Conservation (phyloP, 2,888 invertebrate species). For the Drosophila austrosaltans region DNA sequence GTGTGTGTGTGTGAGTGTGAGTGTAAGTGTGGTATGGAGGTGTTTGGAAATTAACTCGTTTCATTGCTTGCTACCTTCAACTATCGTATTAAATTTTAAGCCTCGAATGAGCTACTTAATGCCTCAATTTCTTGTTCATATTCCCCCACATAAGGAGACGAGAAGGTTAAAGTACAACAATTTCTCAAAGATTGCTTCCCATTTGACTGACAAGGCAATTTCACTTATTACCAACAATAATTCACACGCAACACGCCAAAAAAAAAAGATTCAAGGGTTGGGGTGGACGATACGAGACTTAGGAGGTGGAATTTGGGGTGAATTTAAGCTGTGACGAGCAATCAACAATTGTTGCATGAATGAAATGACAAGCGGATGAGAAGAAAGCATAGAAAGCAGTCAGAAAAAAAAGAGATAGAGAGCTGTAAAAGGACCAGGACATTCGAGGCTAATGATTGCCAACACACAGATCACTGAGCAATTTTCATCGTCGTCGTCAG, state of each 20-base stretch:
- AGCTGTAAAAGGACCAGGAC: slow-evolving; percentile 19
- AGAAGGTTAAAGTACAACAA: slow-evolving; percentile 24
- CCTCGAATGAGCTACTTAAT: slow-evolving; percentile 26
- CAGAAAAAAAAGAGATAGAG: no score
- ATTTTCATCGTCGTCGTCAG: slow-evolving; percentile 38
- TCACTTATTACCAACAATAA: slow-evolving; percentile 68
- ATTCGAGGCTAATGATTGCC: slow-evolving; percentile 71
- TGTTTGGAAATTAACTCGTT: slow-evolving; percentile 74
- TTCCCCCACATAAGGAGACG: slow-evolving; percentile 1
- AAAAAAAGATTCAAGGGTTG: slow-evolving; percentile 7
- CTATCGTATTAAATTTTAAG: slow-evolving; percentile 11
- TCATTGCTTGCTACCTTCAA: slow-evolving; percentile 53
- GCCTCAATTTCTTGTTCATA: slow-evolving; percentile 19
- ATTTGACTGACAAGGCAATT: slow-evolving; percentile 58
- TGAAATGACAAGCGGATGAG: slow-evolving; percentile 43
- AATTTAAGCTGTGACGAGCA: slow-evolving; percentile 44
- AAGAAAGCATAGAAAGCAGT: neutral
- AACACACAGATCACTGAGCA: slow-evolving; percentile 73
- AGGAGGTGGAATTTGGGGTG: slow-evolving; percentile 10
- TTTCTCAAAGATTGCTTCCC: slow-evolving; percentile 54
- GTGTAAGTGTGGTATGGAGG: slow-evolving; percentile 25
- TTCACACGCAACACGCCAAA: slow-evolving; percentile 60
- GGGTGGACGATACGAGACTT: no score
- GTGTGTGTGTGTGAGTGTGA: slow-evolving; percentile 10
- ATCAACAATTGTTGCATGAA: slow-evolving; percentile 78